Evolutionary conservation across 1,140 invertebrate genomes (phyloP).

Genomic region (Belonocnema kinseyi): DNA sequence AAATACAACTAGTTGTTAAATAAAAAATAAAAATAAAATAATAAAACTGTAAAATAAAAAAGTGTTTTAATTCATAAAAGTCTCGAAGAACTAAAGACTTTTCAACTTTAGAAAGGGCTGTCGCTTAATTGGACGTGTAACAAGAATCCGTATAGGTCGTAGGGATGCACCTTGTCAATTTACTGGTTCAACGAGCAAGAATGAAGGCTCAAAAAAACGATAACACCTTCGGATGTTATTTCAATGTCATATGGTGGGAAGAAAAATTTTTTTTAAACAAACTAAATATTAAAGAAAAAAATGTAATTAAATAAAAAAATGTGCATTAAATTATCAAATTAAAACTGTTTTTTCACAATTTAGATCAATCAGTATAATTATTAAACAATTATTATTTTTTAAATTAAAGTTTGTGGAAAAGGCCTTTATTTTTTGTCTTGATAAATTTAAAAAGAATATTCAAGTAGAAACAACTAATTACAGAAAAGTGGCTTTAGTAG

Average conservation of each 20-base stretch:
- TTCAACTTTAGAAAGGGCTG: slow-evolving; percentile 17
- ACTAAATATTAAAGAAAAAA: neutral
- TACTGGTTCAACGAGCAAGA: slow-evolving; percentile 23
- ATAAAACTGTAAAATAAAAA: no score
- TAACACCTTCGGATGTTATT: neutral
- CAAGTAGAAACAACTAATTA: no score
- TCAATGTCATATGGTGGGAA: neutral
- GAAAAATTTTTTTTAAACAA: neutral
- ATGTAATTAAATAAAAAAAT: neutral
- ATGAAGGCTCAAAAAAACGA: slow-evolving; percentile 2
- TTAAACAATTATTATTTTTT: no score
- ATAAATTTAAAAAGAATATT: no score
- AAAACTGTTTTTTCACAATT: neutral
- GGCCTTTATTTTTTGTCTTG: no score
- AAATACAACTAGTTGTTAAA: no score
- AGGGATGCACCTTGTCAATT: slow-evolving; percentile 27
- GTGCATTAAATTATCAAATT: no score
- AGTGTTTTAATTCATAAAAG: neutral
- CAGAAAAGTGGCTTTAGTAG: no score
- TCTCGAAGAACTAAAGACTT: neutral
- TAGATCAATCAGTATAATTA: neutral
- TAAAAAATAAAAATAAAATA: no score
- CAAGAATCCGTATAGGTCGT: slow-evolving; percentile 11
- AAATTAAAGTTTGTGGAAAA: no score
- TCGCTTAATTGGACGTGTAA: slow-evolving; percentile 25